Conservation (phyloP, 2,113 vertebrate genomes). For the Cichladusa arquata region DNA sequence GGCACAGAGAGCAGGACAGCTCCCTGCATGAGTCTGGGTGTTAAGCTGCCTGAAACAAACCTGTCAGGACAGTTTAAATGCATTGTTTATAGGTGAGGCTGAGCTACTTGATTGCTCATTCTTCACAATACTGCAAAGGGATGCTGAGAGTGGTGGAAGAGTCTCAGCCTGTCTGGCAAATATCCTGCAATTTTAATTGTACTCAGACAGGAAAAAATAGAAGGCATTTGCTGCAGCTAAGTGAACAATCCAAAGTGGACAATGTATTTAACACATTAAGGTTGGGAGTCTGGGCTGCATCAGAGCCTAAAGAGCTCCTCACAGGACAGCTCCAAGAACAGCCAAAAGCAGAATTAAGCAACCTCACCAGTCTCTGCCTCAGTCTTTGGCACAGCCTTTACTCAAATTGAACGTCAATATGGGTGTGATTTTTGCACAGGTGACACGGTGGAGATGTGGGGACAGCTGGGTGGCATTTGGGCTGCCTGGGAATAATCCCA, state of each 20-base stretch:
- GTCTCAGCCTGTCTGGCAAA: constrained; percentile 19
- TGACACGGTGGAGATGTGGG: not conserved
- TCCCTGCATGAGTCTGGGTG: not conserved
- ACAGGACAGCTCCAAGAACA: constrained; percentile 7
- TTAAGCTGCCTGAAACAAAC: not conserved
- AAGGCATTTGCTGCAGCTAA: not conserved
- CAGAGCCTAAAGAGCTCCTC: not conserved
- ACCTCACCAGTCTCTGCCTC: not conserved
- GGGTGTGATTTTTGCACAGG: not conserved
- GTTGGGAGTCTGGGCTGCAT: constrained; percentile 20
- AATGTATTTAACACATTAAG: constrained; percentile 33
- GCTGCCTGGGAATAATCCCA: not conserved
- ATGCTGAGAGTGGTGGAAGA: not conserved
- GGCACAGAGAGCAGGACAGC: not conserved
- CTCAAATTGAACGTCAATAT: fast-evolving
- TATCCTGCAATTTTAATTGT: constrained; percentile 47
- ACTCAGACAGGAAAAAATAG: constrained; percentile 30
- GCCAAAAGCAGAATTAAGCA: not conserved
- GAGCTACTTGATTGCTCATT: not conserved
- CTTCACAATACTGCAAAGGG: not conserved
- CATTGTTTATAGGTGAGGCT: not conserved
- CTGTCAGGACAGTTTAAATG: not conserved
- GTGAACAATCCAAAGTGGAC: constrained; percentile 38
- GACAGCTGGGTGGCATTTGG: not conserved
- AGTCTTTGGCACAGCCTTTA: not conserved